These are phyloP conservation scores for Epirrita christyi DNA, from an alignment of 2,888 invertebrate species.

Conservation along the genomic window DNA sequence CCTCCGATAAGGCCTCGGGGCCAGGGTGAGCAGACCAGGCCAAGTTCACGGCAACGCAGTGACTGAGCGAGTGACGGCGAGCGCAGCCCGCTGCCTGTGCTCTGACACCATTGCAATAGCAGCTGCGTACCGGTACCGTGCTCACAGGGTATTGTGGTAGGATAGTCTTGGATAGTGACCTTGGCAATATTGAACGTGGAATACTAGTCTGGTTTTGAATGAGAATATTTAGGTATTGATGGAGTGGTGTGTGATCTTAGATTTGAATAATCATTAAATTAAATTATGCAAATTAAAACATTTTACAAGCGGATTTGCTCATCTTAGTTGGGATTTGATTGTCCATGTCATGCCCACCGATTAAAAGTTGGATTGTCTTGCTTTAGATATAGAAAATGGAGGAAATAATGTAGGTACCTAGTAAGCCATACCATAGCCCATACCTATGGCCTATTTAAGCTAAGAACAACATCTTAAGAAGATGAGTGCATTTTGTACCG, in stretches of 20 bases:
- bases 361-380: too few species aligned
- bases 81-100: slow-evolving; percentile 34
- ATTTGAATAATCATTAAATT: background rate
- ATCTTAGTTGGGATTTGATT: too few species aligned
- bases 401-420: too few species aligned
- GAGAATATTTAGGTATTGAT: slow-evolving; percentile 1
- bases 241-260: slow-evolving; percentile 15
- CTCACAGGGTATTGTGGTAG: slow-evolving; percentile 48
- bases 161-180: slow-evolving; percentile 66
- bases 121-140: slow-evolving; percentile 13
- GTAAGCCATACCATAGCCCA: background rate
- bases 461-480: too few species aligned
- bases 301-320: too few species aligned
- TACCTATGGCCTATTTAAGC: too few species aligned
- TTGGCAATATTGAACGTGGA: slow-evolving; percentile 48
- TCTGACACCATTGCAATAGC: slow-evolving; percentile 35
- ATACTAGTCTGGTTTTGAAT: slow-evolving; percentile 35
- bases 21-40: slow-evolving; percentile 77
- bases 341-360: too few species aligned
- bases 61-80: slow-evolving; percentile 66
- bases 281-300: too few species aligned
- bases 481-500: background rate
- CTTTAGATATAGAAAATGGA: too few species aligned
- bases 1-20: slow-evolving; percentile 78
- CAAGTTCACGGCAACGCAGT: slow-evolving; percentile 82